Base-by-base conservation (phyloP, 64 coral and sea anemone species). In the Astreopora myriophthalma region DNA sequence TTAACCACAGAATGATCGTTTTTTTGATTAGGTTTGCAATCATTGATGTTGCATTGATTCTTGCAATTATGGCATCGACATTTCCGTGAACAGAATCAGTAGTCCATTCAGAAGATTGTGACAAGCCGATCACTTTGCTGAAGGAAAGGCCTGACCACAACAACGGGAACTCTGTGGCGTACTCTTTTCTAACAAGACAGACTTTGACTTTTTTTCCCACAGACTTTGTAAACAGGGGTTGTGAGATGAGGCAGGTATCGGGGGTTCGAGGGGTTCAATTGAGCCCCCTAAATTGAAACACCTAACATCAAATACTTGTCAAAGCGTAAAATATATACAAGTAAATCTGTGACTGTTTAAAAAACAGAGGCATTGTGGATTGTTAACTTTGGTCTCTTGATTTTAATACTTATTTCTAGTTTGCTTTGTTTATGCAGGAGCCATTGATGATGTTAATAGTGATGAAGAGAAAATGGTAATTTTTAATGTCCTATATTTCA, bases 31-130 rank as follows among this genome's bases (percentile, higher is more conserved):
- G n/a, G n/a, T n/a, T n/a, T n/a, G n/a, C n/a, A n/a, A n/a, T n/a
- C n/a, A n/a, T n/a, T n/a, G n/a, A n/a, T 25, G 35, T 22, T 69
- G 35, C 29, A 27, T 7, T 22, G 17, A 72, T 87, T 87, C 32
- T 73, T 87, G 30, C 44, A 87, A 52, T 87, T 87, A 57, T 73
- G 49, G 33, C 85, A 74, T 57, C 26, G 30, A 48, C 85, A 73
- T 48, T 28, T 42, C 28, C 85, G 40, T 33, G 85, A 58, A 73
- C 69, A 73, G 12, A n/a, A 55, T 55, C 49, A 55, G 49, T 55
- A 55, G 49, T 55, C 49, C 13, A 55, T 55, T 55, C 49, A 55
- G 49, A 55, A 55, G 49, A 55, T 55, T 55, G 49, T 17, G 49
- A 55, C 49, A 55, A 55, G 49, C 49, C 49, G 13, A 55, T 14